Percentiles rank a stretch among this genome's conserved stretches.
Conservation (phyloP, 2,888 invertebrate species). For the Pammene fasciana region DNA sequence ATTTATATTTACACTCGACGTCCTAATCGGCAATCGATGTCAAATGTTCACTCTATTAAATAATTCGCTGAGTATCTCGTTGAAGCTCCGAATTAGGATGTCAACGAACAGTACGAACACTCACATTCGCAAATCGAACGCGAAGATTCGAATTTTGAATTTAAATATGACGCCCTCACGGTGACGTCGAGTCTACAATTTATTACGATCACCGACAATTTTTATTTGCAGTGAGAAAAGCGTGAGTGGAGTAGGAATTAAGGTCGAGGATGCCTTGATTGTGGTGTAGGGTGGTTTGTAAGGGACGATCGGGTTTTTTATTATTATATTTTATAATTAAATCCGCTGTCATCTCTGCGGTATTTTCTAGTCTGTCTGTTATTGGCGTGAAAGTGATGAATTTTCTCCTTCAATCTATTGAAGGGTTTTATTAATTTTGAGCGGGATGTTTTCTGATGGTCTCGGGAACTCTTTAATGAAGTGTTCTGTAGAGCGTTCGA, state of each 20-base stretch:
- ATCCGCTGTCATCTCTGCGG: conserved; percentile 79
- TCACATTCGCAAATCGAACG: conserved; percentile 61
- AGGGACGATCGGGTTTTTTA: conserved; percentile 75
- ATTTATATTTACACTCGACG: conserved; percentile 36
- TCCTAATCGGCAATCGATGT: conserved; percentile 41
- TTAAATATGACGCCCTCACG: conserved; percentile 75
- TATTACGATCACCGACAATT: conserved; percentile 65
- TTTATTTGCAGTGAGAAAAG: conserved; percentile 47
- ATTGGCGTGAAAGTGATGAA: conserved; percentile 76
- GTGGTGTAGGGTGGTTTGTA: conserved; percentile 60
- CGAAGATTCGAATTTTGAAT: conserved; percentile 71
- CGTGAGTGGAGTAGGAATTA: conserved; percentile 51
- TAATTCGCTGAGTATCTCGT: conserved; percentile 37
- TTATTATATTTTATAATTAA: conserved; percentile 83
- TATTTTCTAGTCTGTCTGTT: conserved; percentile 72
- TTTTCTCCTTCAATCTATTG: conserved; percentile 62
- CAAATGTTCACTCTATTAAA: conserved; percentile 39
- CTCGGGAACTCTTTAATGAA: conserved; percentile 19
- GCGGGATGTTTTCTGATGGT: conserved; percentile 43
- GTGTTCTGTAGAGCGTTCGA: conserved; percentile 12
- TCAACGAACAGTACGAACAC: conserved; percentile 61
- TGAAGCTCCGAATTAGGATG: conserved; percentile 50
- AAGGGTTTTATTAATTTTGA: conserved; percentile 70
- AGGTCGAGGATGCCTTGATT: conserved; percentile 63
- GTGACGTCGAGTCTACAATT: conserved; percentile 76